phyloP scores from a whole-genome alignment of 2,888 invertebrate species.

The Drosophila peninsularis region DNA sequence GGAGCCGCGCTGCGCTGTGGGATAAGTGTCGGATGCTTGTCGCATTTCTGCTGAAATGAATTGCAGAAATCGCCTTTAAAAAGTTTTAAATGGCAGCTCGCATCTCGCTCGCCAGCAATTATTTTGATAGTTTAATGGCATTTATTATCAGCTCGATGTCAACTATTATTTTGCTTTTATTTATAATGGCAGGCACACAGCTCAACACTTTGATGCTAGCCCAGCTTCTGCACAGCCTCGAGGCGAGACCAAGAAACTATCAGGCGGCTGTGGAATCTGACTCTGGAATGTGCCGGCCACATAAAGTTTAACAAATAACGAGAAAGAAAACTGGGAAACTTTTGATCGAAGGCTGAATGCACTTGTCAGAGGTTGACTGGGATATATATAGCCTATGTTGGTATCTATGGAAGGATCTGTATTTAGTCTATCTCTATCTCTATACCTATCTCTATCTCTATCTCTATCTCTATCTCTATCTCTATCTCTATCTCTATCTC shows the following conservation, averaged over 20 bases:
- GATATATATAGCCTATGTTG: no score
- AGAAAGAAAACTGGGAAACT: background rate
- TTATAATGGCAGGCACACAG: background rate
- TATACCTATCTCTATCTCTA: background rate
- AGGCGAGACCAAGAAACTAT: background rate
- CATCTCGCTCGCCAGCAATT: background rate
- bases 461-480: background rate
- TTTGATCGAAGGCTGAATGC: background rate
- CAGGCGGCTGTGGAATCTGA: conserved; percentile 15
- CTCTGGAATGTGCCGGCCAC: conserved; percentile 39
- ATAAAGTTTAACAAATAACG: conserved; percentile 16
- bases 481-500: background rate
- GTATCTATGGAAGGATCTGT: no score
- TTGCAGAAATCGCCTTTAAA: conserved; percentile 17
- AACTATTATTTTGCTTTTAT: conserved; percentile 1
- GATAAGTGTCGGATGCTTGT: conserved; percentile 43
- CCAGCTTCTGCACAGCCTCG: background rate
- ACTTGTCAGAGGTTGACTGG: background rate
- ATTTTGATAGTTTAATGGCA: conserved; percentile 2
- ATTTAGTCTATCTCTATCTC: background rate
- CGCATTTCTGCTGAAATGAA: conserved; percentile 25
- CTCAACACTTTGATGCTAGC: conserved; percentile 1
- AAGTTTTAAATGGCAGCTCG: background rate
- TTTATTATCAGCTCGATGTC: conserved; percentile 10
- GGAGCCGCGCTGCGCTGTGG: conserved; percentile 17